Conservation (phyloP, 2,888 invertebrate genomes). For the Chrysina gloriosa region DNA sequence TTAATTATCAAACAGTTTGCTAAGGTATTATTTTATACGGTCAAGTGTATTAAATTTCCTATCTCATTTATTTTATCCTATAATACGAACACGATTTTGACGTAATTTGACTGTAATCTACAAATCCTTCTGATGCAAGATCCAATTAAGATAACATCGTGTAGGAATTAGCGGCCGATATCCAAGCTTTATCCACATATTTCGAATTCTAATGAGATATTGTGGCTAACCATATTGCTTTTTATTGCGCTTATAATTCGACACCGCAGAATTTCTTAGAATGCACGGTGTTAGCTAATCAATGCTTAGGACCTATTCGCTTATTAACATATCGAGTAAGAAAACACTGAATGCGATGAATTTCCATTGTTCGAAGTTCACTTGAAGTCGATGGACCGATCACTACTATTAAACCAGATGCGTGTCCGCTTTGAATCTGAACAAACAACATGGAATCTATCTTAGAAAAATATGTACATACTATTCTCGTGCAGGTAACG, state of each 20-base stretch:
- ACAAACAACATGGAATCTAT: conserved; percentile 12
- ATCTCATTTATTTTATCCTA: too few species aligned
- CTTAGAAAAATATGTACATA: conserved; percentile 13
- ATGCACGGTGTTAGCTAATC: neutral
- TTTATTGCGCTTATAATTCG: conserved; percentile 1
- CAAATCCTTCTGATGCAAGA: neutral
- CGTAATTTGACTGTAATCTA: neutral
- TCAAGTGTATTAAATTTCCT: too few species aligned
- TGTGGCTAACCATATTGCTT: neutral
- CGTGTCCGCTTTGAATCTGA: neutral
- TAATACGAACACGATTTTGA: too few species aligned
- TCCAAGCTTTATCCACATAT: neutral
- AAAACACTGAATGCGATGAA: neutral
- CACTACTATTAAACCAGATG: conserved; percentile 9
- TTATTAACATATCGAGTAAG: neutral
- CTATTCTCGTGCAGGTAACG: neutral
- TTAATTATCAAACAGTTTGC: too few species aligned
- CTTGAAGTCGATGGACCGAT: neutral
- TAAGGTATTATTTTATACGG: too few species aligned
- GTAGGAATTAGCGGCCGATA: neutral
- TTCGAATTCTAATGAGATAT: conserved; percentile 1
- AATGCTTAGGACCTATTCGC: conserved; percentile 1
- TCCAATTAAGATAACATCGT: neutral
- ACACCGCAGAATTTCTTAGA: neutral
- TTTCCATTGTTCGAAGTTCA: neutral